Percentiles rank a stretch among this genome's conserved stretches.
Conservation (phyloP, 2,888 invertebrate species). For the Lochmaea capreae region DNA sequence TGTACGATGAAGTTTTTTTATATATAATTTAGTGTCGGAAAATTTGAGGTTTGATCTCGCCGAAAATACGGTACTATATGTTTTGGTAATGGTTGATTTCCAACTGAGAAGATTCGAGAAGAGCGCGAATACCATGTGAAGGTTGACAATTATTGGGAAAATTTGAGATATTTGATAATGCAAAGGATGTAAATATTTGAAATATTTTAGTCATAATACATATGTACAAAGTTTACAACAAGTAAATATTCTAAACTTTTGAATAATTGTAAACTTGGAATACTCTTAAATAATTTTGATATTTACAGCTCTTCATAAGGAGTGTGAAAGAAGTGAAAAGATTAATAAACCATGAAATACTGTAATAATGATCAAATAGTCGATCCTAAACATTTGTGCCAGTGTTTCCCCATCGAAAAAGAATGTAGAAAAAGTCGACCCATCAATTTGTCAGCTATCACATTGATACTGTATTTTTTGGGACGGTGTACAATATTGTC, state of each 20-base stretch:
- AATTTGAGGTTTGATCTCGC: background rate
- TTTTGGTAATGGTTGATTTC: slow-evolving; percentile 12
- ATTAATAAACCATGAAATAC: background rate
- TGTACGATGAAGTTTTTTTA: too few species aligned
- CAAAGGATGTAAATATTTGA: background rate
- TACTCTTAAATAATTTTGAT: background rate
- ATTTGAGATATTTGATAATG: background rate
- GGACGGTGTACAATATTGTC: slow-evolving; percentile 26
- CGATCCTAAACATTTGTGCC: too few species aligned
- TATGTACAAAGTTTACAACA: background rate
- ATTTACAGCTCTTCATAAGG: too few species aligned
- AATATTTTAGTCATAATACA: background rate
- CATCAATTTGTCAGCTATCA: slow-evolving; percentile 2
- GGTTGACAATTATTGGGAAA: background rate
- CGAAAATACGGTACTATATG: slow-evolving; percentile 28
- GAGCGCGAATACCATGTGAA: background rate
- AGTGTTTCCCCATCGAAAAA: background rate
- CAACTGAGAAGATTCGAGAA: background rate
- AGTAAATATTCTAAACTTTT: background rate
- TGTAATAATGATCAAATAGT: too few species aligned
- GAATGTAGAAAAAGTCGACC: background rate
- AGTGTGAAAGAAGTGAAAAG: background rate
- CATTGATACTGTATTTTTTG: slow-evolving; percentile 27
- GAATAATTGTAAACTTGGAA: background rate
- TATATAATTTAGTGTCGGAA: too few species aligned